Percentiles rank a stretch among this genome's conserved stretches.
phyloP scores from a whole-genome alignment of 2,888 invertebrate species.

The Lydus trimaculatus region DNA sequence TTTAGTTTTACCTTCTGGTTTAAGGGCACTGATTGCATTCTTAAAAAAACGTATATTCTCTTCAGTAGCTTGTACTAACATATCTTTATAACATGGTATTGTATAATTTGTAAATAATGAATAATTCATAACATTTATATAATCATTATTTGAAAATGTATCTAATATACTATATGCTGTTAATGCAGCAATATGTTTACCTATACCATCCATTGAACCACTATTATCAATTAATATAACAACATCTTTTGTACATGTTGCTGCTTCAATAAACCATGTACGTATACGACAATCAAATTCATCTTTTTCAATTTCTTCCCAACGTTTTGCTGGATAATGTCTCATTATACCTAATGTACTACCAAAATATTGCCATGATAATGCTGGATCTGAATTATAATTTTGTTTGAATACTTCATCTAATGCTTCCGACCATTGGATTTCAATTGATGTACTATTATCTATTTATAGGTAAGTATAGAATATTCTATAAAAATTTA shows the following conservation, averaged over 20 bases:
- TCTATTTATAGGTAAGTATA: too few species aligned
- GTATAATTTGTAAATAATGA: slow-evolving; percentile 75
- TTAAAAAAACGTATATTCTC: slow-evolving; percentile 83
- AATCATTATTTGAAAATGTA: slow-evolving; percentile 97
- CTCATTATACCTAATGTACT: slow-evolving; percentile 92
- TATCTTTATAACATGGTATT: slow-evolving; percentile 84
- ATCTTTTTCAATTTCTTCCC: slow-evolving; percentile 57
- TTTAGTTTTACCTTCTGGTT: slow-evolving; percentile 83
- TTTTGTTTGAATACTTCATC: slow-evolving; percentile 86
- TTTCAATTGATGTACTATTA: slow-evolving; percentile 69
- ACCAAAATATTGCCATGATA: slow-evolving; percentile 98
- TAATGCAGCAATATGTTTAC: slow-evolving; percentile 77
- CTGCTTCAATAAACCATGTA: slow-evolving; percentile 97
- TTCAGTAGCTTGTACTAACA: slow-evolving; percentile 86
- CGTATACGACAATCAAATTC: slow-evolving; percentile 91
- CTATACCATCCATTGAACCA: slow-evolving; percentile 92
- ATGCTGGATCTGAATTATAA: slow-evolving; percentile 85
- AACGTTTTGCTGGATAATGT: slow-evolving; percentile 75
- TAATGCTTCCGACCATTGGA: slow-evolving; percentile 89
- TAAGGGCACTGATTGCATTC: slow-evolving; percentile 70
- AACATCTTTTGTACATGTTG: slow-evolving; percentile 97
- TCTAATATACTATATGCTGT: slow-evolving; percentile 90
- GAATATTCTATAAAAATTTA: too few species aligned
- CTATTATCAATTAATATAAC: slow-evolving; percentile 94
- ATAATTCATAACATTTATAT: slow-evolving; percentile 89